Evolutionary conservation across 2,113 vertebrate genomes (phyloP), one percentile per base, ranked within the genome.

Genomic region (Plectropomus leopardus): DNA sequence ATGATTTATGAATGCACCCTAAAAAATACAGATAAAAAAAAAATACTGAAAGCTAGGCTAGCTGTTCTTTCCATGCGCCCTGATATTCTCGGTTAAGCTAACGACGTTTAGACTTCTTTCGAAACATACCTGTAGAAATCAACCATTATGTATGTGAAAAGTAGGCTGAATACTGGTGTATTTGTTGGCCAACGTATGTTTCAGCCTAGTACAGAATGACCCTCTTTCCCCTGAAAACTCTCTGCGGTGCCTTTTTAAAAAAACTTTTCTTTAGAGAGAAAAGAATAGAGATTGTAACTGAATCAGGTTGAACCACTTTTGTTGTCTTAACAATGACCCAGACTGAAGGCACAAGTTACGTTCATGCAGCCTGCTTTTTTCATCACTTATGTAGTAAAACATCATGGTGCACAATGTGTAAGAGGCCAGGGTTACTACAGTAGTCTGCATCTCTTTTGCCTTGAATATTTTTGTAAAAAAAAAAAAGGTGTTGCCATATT

Each of bases 241-340:
- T 26, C 45, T 23, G 26, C 16, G 15, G 34, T 16, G 32, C 48
- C 15, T 65, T 26, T 47, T 4, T 13, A n/a, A 53, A 63, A 64
- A 53, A 32, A 23, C 34, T 16, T 21, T 7, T 36, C 74, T 72
- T 81, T 26, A 15, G n/a, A 47, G 40, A 45, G 61, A 54, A 47
- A 47, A 26, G n/a, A 70, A 50, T 15, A 15, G 26, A 71, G n/a
- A 19, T 44, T 23, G 69, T 30, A 1, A 51, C 60, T 45, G 48
- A 69, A 53, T 74, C 83, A n/a, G 78, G 83, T 78, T 59, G 54
- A 72, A 64, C 80, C 63, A 57, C 85, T 82, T 84, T n/a, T 70
- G 24, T 77, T 70, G 19, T 67, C 21, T n/a, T 1, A 0, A 40
- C 53, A 66, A 65, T 69, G 17, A 67, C 30, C 5, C 61, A 45